These are phyloP conservation scores for Drosophila kepulauana DNA, from an alignment of 1,140 invertebrate species.

Conservation along the genomic window DNA sequence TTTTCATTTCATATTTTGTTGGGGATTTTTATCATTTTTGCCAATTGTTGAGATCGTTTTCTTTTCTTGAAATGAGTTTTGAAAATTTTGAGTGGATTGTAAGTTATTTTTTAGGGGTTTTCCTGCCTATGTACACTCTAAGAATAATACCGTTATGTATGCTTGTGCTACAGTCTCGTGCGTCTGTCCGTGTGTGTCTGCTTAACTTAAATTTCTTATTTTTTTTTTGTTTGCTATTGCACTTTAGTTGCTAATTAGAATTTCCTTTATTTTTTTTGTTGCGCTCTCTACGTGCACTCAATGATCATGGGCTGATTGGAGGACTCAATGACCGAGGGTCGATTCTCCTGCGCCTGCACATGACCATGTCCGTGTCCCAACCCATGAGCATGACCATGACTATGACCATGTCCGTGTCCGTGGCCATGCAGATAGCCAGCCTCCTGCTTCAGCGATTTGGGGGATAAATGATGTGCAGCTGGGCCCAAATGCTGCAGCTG, in stretches of 20 bases:
- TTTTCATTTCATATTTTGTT: background rate
- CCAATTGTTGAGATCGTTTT: slow-evolving; percentile 81
- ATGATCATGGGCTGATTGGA: slow-evolving; percentile 93
- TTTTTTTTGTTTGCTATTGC: slow-evolving; percentile 67
- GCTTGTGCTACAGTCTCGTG: slow-evolving; percentile 66
- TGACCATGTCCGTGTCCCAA: slow-evolving; percentile 15
- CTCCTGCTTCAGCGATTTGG: slow-evolving; percentile 78
- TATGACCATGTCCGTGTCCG: slow-evolving; percentile 27
- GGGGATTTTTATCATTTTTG: slow-evolving; percentile 37
- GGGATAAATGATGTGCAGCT: slow-evolving; percentile 16
- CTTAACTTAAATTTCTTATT: slow-evolving; percentile 26
- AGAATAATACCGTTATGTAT: slow-evolving; percentile 81
- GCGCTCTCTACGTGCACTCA: slow-evolving; percentile 90
- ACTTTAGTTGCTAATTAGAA: slow-evolving; percentile 64
- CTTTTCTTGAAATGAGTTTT: slow-evolving; percentile 49
- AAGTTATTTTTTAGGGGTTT: background rate
- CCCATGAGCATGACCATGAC: slow-evolving; percentile 19
- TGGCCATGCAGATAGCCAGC: slow-evolving; percentile 72
- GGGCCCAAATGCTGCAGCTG: slow-evolving; percentile 70
- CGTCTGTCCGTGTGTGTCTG: slow-evolving; percentile 42
- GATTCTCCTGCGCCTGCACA: slow-evolving; percentile 87
- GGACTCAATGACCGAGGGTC: slow-evolving; percentile 93
- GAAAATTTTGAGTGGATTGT: slow-evolving; percentile 44
- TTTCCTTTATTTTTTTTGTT: slow-evolving; percentile 1
- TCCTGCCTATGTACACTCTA: slow-evolving; percentile 71